Base-by-base conservation (phyloP, 92 coral and sea anemone genomes). In the Epizoanthus rinbou region DNA sequence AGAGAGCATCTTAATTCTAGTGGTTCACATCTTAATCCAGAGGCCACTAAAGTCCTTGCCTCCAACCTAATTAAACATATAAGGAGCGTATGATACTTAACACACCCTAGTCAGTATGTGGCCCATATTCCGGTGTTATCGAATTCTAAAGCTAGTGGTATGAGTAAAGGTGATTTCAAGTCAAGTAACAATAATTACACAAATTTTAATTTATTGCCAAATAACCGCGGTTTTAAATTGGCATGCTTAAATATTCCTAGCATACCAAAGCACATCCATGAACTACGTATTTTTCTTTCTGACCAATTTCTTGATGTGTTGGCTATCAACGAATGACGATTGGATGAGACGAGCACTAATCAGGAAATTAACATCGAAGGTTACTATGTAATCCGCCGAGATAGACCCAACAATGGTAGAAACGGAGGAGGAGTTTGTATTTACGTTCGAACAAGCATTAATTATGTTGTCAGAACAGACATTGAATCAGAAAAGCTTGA, bases 1-100 rank as follows among this genome's bases (percentile, higher is more conserved):
- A 57, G 58, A 18, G 87, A 83, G 39, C 87, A 83, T 73, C 67
- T 83, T 23, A 73, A 84, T 62, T 65, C 87, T 57, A 84, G 87
- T 73, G 66, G 87, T 24, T 45, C 74, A 33, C 80, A 70, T 68
- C 47, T 81, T n/a, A 81, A 81, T 41, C 76, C 63, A 69, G 66
- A 81, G 60, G 85, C 79, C 41, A 81, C 79, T 17, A 69, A 69
- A 70, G 33, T 70, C 74, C 75, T 82, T 69, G 80, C 79, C 69
- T 69, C 74, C 65, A 80, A 66, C 23, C 63, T 80, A 64, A 65
- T 80, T 80, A 70, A 70, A 43, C 75, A 70, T 23, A 70, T n/a
- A 56, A 31, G 75, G 18, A 43, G 39, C 58, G 75, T 17, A 18
- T 70, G 75, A 43, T 56, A 64, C 33, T 58, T 63, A 41, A 57